Evolutionary conservation across 2,113 vertebrate species (phyloP).

Genomic region (Crypturellus undulatus): DNA sequence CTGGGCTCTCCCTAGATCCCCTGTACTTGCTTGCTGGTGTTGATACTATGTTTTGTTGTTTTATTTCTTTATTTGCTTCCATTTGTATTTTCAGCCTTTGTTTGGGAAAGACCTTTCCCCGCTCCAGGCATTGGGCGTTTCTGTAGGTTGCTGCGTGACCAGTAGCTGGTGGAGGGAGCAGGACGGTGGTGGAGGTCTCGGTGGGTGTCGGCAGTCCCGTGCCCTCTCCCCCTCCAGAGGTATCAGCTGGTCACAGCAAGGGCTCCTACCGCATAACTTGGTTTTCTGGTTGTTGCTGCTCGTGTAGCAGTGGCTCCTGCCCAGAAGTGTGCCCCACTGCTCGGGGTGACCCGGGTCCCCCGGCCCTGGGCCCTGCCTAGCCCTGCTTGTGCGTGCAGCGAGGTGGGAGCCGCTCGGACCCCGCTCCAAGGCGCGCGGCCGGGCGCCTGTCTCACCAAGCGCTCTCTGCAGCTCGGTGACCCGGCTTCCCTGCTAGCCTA

Average conservation of each 20-base stretch:
- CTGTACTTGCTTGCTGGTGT: too few species aligned
- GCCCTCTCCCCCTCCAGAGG: too few species aligned
- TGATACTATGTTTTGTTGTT: fast-evolving
- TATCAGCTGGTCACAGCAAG: neutral
- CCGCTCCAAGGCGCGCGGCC: fast-evolving
- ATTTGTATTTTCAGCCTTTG: neutral
- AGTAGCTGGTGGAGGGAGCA: neutral
- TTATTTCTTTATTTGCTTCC: neutral
- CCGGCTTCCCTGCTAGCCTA: fast-evolving
- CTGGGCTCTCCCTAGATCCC: neutral
- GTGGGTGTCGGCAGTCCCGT: too few species aligned
- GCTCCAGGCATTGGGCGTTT: neutral
- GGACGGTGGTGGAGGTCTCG: fast-evolving
- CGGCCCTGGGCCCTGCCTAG: neutral
- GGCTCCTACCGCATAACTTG: neutral
- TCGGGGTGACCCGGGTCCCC: neutral
- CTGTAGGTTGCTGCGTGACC: neutral
- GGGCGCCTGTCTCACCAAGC: fast-evolving
- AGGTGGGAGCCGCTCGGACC: neutral
- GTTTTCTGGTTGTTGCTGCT: neutral
- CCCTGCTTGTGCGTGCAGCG: neutral
- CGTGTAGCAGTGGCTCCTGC: neutral
- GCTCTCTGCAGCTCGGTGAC: fast-evolving
- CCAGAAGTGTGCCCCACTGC: neutral
- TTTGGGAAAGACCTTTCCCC: neutral